phyloP scores from a whole-genome alignment of 2,797 vertebrate genomes.

The Manis crassicaudata region DNA sequence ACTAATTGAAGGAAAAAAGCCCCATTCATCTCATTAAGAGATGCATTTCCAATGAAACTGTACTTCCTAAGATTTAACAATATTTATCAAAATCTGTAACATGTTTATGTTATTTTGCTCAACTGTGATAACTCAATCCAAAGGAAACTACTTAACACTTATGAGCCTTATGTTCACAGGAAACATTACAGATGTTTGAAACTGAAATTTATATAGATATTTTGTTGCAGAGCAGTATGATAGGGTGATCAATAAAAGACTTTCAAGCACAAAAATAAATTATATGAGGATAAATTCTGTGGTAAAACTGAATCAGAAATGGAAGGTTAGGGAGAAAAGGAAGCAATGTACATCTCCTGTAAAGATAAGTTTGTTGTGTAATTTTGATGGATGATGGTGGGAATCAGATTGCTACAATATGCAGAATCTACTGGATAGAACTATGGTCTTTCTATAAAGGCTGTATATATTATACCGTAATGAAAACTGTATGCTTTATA shows the following conservation, averaged over 20 bases:
- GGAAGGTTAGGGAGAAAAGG: conserved; percentile 49
- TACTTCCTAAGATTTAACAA: conserved; percentile 60
- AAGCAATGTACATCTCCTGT: neutral
- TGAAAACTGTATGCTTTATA: too few relatives aligned
- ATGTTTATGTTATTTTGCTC: conserved; percentile 67
- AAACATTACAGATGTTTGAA: conserved; percentile 64
- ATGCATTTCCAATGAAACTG: conserved; percentile 53
- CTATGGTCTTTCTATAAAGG: too few relatives aligned
- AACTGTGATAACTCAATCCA: conserved; percentile 62
- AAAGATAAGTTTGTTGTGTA: conserved; percentile 3
- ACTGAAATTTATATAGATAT: conserved; percentile 57
- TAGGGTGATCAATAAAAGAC: conserved; percentile 67
- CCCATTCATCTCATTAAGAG: conserved; percentile 61
- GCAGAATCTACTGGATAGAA: neutral
- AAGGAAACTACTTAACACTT: conserved; percentile 67
- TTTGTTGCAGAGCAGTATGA: conserved; percentile 60
- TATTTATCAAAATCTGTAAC: conserved; percentile 74
- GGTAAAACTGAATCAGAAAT: conserved; percentile 44
- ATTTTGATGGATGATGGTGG: neutral
- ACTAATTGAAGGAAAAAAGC: conserved; percentile 31
- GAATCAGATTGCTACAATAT: conserved; percentile 36
- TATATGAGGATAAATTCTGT: conserved; percentile 52
- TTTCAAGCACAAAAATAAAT: conserved; percentile 62
- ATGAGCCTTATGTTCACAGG: conserved; percentile 61
- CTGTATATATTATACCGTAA: too few relatives aligned